Base-by-base conservation (phyloP, 2,888 invertebrate species). In the Amblyjoppa fuscipennis region DNA sequence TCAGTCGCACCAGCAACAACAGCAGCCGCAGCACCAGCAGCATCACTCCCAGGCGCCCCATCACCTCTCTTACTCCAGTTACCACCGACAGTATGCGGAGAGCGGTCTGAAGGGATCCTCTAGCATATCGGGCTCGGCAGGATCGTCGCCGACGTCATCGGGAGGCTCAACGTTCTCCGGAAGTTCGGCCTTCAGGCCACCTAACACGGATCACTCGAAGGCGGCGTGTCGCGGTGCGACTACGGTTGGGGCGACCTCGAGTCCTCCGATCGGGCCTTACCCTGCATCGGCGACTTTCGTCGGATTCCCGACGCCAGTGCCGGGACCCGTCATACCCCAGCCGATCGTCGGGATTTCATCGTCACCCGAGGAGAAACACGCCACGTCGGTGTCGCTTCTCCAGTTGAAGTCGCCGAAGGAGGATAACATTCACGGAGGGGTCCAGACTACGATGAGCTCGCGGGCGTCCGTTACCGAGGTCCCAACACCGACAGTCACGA, bases 131-230 rank as follows among this genome's bases (percentile, higher is more conserved):
- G 95, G 89, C 95, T 95, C 86, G 34, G 85, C 92, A 94, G 95
- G 89, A 94, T 95, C 91, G 6, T 89, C 87, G 16, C 95, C 90
- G 13, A 87, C 84, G 53, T 87, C 87, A 0, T 77, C 84, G 7
- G 87, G 89, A 41, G 90, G 86, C 51, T 91, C 88, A 64, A 96
- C 96, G n/a, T 97, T 97, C 91, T 96, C 97, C 2, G 96, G 96
- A 38, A 96, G 96, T 74, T 97, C 98, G 0, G 97, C 98, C 0
- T 98, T 98, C 92, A 96, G 97, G 91, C 97, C 97, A 11, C 97
- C 96, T 3, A 94, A 93, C 79, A 95, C 95, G 20, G 96, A 97
- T 90, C 96, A 96, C 45, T 94, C 95, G 81, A 96, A 97, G 90
- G 95, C 95, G 85, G 90, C 94, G 92, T 91, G 91, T 66, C 90